Percentiles rank a stretch among this genome's conserved stretches.
Conservation (phyloP, 2,113 vertebrate species). For the Notechis scutatus region DNA sequence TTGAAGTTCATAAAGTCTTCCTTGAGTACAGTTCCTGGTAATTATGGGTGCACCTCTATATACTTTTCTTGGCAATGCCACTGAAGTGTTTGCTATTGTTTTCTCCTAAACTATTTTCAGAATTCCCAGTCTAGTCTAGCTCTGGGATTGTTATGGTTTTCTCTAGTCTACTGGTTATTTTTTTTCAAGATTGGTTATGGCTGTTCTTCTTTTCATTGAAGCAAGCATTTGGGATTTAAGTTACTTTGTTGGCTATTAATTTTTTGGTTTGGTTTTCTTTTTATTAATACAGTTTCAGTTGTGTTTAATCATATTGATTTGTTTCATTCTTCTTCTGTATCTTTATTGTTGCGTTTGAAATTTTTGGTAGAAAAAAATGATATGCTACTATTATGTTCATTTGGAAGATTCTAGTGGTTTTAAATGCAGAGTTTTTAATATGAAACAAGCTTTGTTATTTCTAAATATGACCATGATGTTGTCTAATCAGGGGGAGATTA, state of each 20-base stretch:
- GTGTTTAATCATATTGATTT: not conserved
- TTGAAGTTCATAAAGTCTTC: not conserved
- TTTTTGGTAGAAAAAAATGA: not conserved
- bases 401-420: not conserved
- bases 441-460: constrained; percentile 8
- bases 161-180: not conserved
- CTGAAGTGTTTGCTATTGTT: not conserved
- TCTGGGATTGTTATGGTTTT: not conserved
- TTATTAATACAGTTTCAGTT: not conserved
- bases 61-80: not conserved
- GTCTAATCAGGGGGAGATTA: constrained; percentile 47
- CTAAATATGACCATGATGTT: constrained; percentile 48
- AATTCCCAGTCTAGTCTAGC: not conserved
- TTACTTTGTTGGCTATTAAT: not conserved
- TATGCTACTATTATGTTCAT: not conserved
- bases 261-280: not conserved
- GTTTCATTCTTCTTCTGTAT: not conserved
- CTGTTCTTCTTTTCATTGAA: not conserved
- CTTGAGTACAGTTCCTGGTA: not conserved
- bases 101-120: not conserved
- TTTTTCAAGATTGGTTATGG: not conserved
- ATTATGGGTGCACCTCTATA: not conserved
- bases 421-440: not conserved
- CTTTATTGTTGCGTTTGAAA: not conserved
- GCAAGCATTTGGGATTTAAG: not conserved